Conservation (phyloP, 2,797 vertebrate genomes). For the Bucorvus abyssinicus region DNA sequence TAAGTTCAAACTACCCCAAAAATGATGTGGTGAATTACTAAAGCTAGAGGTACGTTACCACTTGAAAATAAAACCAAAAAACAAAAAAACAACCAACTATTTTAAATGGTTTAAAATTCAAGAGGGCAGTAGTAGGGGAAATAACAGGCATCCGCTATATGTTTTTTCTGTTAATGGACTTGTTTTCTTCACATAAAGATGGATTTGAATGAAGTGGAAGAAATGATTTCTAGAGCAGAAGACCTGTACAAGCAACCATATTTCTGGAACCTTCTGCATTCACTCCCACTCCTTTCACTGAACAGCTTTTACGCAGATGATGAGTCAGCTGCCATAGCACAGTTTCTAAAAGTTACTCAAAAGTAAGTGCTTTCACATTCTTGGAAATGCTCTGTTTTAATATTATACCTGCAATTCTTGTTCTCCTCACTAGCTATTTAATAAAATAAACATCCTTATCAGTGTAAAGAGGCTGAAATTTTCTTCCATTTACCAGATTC, state of each 20-base stretch:
- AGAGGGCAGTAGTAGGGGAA: neutral
- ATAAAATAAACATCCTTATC: neutral
- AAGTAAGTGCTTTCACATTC: slow-evolving; percentile 45
- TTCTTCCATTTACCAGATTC: neutral
- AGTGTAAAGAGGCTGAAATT: neutral
- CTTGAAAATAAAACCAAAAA: neutral
- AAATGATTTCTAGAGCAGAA: slow-evolving; percentile 63
- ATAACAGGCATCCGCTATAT: fast-evolving
- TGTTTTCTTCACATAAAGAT: slow-evolving; percentile 26
- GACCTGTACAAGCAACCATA: slow-evolving; percentile 62
- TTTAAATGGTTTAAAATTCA: neutral
- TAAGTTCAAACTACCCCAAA: neutral
- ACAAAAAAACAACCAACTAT: no score
- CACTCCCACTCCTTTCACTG: neutral
- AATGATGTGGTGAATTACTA: neutral
- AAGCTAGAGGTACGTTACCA: neutral
- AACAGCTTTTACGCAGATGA: neutral
- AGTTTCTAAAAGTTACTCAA: slow-evolving; percentile 16
- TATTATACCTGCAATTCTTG: neutral
- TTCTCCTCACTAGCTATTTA: neutral
- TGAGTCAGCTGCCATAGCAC: fast-evolving
- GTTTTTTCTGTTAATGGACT: neutral
- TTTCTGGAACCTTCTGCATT: slow-evolving; percentile 68
- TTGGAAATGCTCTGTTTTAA: neutral
- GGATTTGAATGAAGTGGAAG: slow-evolving; percentile 67